Conservation (phyloP, 2,797 vertebrate genomes). For the Knipowitschia caucasica region DNA sequence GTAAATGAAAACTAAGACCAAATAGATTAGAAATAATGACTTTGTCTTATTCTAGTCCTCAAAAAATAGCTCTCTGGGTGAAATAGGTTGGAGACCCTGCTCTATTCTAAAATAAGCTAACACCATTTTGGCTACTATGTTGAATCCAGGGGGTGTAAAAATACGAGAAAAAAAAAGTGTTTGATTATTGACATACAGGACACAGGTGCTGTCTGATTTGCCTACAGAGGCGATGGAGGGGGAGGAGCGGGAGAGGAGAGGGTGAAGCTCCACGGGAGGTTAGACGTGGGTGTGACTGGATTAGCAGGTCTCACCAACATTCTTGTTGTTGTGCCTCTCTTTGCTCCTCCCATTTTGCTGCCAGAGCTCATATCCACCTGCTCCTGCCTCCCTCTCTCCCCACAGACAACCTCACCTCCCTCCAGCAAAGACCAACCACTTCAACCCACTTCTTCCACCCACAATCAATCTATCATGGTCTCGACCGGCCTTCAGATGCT, state of each 20-base stretch:
- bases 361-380: constrained; percentile 34
- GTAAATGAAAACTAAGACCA: too few relatives aligned
- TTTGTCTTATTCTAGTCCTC: too few relatives aligned
- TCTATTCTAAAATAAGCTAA: too few relatives aligned
- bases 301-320: constrained; percentile 17
- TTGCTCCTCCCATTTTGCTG: constrained; percentile 36
- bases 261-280: constrained; percentile 24
- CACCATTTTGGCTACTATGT: too few relatives aligned
- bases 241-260: constrained; percentile 10
- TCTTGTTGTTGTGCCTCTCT: constrained; percentile 10
- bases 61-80: too few relatives aligned
- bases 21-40: too few relatives aligned
- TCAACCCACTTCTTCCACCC: not conserved
- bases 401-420: constrained; percentile 29
- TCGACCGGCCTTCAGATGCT: constrained; percentile 90
- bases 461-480: constrained; percentile 74
- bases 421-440: not conserved
- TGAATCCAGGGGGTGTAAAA: too few relatives aligned
- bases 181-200: not conserved
- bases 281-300: constrained; percentile 22
- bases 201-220: not conserved
- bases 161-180: too few relatives aligned
- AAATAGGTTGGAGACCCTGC: too few relatives aligned
- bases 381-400: constrained; percentile 7
- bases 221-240: not conserved